These are phyloP conservation scores for Hippocampus comes DNA, from an alignment of 2,113 vertebrate genomes.

Conservation along the genomic window DNA sequence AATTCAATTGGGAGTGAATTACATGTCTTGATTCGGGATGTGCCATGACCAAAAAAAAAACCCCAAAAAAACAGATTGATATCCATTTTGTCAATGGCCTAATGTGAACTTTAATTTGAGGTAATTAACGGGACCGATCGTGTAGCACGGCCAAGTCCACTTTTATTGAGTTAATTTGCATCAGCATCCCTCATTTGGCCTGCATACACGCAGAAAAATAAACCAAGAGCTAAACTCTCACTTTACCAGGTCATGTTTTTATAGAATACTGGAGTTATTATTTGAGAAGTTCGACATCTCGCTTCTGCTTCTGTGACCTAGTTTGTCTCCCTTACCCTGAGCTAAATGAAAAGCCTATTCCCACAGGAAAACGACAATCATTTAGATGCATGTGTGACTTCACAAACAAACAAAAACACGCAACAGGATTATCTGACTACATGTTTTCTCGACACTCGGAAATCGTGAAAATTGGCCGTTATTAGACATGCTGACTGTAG, in stretches of 20 bases:
- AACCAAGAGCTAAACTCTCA: slow-evolving; percentile 18
- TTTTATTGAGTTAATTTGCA: not conserved
- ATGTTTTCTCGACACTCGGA: slow-evolving; percentile 7
- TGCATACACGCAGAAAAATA: slow-evolving; percentile 12
- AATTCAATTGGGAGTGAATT: no score
- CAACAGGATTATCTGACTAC: not conserved
- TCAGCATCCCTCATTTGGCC: not conserved
- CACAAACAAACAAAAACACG: slow-evolving; percentile 4
- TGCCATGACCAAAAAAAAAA: no score
- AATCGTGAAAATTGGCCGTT: slow-evolving; percentile 17
- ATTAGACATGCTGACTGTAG: slow-evolving; percentile 14
- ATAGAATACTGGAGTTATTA: not conserved
- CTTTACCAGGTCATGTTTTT: slow-evolving; percentile 37
- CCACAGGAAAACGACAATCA: slow-evolving; percentile 30
- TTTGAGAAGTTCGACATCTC: slow-evolving; percentile 22
- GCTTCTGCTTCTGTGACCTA: slow-evolving; percentile 56
- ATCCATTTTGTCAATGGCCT: no score
- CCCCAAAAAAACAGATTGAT: no score
- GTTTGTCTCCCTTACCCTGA: slow-evolving; percentile 57
- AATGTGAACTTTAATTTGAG: no score
- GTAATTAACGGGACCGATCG: no score
- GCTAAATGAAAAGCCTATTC: slow-evolving; percentile 46
- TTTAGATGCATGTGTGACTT: slow-evolving; percentile 18
- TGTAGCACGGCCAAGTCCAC: no score
- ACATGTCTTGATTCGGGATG: no score